Conservation (phyloP, 1,140 invertebrate species). For the Eumaeus atala region DNA sequence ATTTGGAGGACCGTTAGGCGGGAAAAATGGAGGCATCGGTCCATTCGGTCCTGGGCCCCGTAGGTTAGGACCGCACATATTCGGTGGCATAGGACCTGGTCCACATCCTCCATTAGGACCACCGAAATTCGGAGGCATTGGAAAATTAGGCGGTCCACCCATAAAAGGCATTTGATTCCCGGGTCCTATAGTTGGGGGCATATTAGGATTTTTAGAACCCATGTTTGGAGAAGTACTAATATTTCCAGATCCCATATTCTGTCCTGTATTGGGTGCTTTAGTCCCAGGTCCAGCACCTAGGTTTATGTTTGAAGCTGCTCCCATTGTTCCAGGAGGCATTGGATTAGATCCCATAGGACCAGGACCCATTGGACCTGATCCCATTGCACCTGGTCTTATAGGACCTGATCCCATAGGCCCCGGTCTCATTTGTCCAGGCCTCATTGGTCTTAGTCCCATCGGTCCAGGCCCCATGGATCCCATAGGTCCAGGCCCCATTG, state of each 20-base stretch:
- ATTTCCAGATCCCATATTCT: constrained; percentile 26
- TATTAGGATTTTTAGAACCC: constrained; percentile 32
- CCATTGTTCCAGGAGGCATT: constrained; percentile 18
- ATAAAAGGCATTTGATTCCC: constrained; percentile 32
- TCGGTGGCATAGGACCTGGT: constrained; percentile 47
- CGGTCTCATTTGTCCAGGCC: constrained; percentile 18
- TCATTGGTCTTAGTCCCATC: constrained; percentile 24
- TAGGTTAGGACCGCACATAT: constrained; percentile 56
- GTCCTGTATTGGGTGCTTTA: not conserved
- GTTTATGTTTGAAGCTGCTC: not conserved
- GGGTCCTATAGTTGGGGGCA: constrained; percentile 34
- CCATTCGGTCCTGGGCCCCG: constrained; percentile 52
- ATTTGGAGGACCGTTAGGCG: constrained; percentile 53
- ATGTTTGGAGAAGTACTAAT: constrained; percentile 35
- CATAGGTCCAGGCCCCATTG: constrained; percentile 23
- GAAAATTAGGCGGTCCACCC: constrained; percentile 49
- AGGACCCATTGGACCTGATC: constrained; percentile 10
- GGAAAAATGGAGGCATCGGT: constrained; percentile 58
- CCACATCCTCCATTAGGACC: constrained; percentile 45
- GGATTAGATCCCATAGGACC: constrained; percentile 18
- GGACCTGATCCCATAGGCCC: constrained; percentile 5
- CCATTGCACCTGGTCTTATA: constrained; percentile 18
- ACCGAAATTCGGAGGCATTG: constrained; percentile 57
- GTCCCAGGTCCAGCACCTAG: not conserved
- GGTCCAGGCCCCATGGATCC: constrained; percentile 27